A percentile compares a stretch with the other conserved stretches of the same genome.
Conservation (phyloP, 2,113 vertebrate species). For the Bujurquina vittata region DNA sequence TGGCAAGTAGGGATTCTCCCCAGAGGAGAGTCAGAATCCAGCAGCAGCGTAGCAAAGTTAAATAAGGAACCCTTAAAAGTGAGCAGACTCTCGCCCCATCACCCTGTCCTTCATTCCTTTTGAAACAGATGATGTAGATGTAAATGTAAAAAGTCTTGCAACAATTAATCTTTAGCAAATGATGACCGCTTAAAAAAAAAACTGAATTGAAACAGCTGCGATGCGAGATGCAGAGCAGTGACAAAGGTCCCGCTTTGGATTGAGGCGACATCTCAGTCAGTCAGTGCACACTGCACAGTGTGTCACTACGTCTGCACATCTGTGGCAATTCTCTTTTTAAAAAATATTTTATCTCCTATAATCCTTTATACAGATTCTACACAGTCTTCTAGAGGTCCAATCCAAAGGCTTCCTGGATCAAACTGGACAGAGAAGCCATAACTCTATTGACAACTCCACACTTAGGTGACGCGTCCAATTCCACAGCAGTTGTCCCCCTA, state of each 20-base stretch:
- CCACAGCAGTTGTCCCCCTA: constrained; percentile 40
- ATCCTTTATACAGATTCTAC: constrained; percentile 40
- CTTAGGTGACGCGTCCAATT: constrained; percentile 32
- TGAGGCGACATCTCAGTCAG: constrained; percentile 47
- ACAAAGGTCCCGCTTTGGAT: constrained; percentile 68
- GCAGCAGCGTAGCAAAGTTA: constrained; percentile 13
- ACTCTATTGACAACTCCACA: constrained; percentile 30
- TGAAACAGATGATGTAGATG: constrained; percentile 46
- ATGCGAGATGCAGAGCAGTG: constrained; percentile 40
- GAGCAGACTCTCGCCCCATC: constrained; percentile 1
- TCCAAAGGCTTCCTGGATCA: not conserved
- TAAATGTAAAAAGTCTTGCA: constrained; percentile 34
- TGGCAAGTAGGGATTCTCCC: not conserved
- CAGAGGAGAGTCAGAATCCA: not conserved
- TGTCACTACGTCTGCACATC: constrained; percentile 24
- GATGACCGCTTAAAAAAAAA: constrained; percentile 20
- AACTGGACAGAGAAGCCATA: not conserved
- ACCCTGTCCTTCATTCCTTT: constrained; percentile 41
- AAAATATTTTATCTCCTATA: constrained; percentile 35
- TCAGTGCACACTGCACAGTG: constrained; percentile 40
- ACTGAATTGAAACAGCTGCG: constrained; percentile 53
- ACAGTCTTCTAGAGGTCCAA: constrained; percentile 45
- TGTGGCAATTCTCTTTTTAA: constrained; percentile 31
- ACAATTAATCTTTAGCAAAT: constrained; percentile 25
- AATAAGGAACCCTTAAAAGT: constrained; percentile 6